Base-by-base conservation (phyloP, 1,140 invertebrate genomes). In the Platyscapa corneri region DNA sequence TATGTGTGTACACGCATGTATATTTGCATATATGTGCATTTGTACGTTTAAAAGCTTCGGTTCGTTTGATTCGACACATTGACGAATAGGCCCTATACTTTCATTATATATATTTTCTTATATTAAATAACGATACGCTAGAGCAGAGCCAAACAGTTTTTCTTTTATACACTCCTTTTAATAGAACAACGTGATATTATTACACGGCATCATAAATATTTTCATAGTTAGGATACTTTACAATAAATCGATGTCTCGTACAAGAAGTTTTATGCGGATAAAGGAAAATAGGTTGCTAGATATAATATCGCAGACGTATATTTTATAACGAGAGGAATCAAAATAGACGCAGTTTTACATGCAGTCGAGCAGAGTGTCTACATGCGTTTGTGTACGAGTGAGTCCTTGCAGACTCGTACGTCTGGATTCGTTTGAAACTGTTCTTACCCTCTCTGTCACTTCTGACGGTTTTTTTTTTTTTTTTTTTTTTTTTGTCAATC, bases 281-380 rank as follows among this genome's bases (percentile, higher is more conserved):
- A 74, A 42, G 37, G 18, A 74, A 74, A 42, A n/a, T 42, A 42
- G n/a, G 39, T 37, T 72, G 2, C 0, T 10, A 42, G 70, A 74
- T 37, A 72, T 42, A 74, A 42, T 7, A 74, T 74, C 39, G 5
- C 70, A n/a, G 20, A n/a, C n/a, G 37, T 42, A 42, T 18, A 18
- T 42, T 74, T 74, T 74, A 42, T 74, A 74, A 74, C 42, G 37
- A 74, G 37, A 42, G n/a, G 23, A 42, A 74, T 74, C 70, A 32
- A 74, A 6, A 74, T n/a, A 74, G n/a, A 74, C 27, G 20, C 37
- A 74, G n/a, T 74, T 74, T 74, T 42, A 74, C 37, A 74, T 74
- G 42, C 12, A 37, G 37, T 74, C 18, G 37, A 42, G 70, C 12
- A 6, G 6, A n/a, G 10, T 74, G 3, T 42, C 8, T 42, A 3